phyloP scores from a whole-genome alignment of 2,888 invertebrate genomes.

The Campoplex capitator region DNA sequence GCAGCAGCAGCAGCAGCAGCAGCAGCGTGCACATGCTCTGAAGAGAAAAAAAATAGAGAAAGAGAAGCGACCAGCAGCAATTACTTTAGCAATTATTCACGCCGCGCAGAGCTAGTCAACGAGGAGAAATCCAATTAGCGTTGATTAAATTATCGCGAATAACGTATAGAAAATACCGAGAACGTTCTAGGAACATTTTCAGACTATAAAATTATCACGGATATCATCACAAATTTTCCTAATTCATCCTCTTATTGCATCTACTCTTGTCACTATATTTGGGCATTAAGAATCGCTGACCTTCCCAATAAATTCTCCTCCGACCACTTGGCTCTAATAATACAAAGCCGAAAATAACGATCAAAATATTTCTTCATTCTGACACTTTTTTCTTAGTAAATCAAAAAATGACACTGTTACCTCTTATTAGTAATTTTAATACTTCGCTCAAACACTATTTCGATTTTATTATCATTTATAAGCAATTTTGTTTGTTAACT shows the following conservation, averaged over 20 bases:
- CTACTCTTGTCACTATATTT: background rate
- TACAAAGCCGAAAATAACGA: background rate
- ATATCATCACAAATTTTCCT: conserved; percentile 48
- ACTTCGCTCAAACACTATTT: too few species aligned
- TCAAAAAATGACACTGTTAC: too few species aligned
- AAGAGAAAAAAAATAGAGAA: conserved; percentile 53
- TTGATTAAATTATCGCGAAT: conserved; percentile 70
- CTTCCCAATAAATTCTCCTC: background rate
- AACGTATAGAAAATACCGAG: conserved; percentile 51
- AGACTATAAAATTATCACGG: conserved; percentile 16
- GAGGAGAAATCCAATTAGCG: conserved; percentile 69
- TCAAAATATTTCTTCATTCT: background rate
- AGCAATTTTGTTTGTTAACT: background rate
- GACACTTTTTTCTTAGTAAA: background rate
- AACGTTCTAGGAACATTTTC: conserved; percentile 22
- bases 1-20: background rate
- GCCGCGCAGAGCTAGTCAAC: conserved; percentile 64
- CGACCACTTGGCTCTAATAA: background rate
- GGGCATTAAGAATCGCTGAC: background rate
- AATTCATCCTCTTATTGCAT: background rate
- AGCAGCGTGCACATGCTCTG: conserved; percentile 36
- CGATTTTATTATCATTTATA: too few species aligned
- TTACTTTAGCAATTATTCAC: conserved; percentile 78
- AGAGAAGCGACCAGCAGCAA: conserved; percentile 69
- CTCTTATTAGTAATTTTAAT: too few species aligned